phyloP scores from a whole-genome alignment of 2,113 vertebrate species.

The Lasiurus cinereus region DNA sequence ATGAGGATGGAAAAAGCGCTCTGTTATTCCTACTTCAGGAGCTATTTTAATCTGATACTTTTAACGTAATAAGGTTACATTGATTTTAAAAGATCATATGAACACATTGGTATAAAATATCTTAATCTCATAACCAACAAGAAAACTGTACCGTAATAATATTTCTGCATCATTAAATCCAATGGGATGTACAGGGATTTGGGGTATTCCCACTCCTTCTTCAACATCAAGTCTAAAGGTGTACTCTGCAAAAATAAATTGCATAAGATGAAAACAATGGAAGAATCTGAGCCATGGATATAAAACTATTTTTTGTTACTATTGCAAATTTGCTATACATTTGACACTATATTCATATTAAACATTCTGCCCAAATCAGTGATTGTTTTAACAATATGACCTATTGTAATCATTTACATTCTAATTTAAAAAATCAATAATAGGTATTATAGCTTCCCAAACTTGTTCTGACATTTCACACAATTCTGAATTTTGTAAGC shows the following conservation, averaged over 20 bases:
- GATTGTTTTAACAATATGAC: background rate
- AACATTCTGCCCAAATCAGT: background rate
- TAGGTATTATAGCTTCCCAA: background rate
- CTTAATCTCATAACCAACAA: slow-evolving; percentile 52
- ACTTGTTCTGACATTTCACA: slow-evolving; percentile 1
- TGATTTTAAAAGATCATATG: slow-evolving; percentile 45
- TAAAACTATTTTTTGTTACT: background rate
- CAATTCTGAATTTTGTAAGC: slow-evolving; percentile 55
- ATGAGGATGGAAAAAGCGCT: background rate
- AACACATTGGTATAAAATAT: background rate
- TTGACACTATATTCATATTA: slow-evolving; percentile 34
- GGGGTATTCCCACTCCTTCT: slow-evolving; percentile 94
- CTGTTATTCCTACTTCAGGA: background rate
- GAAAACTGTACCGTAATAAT: slow-evolving; percentile 89
- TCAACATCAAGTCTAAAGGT: slow-evolving; percentile 90
- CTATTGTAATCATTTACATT: slow-evolving; percentile 17
- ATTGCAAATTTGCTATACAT: background rate
- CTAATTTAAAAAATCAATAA: slow-evolving; percentile 43
- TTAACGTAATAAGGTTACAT: background rate
- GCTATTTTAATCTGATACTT: background rate
- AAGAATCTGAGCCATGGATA: background rate
- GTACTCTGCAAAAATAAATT: slow-evolving; percentile 90
- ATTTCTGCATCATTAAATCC: slow-evolving; percentile 93
- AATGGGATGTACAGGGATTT: slow-evolving; percentile 96
- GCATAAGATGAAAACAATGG: slow-evolving; percentile 3